A percentile compares a stretch with the other conserved stretches of the same genome.
Conservation (phyloP, 1,140 invertebrate genomes). For the Lepidurus packardi region DNA sequence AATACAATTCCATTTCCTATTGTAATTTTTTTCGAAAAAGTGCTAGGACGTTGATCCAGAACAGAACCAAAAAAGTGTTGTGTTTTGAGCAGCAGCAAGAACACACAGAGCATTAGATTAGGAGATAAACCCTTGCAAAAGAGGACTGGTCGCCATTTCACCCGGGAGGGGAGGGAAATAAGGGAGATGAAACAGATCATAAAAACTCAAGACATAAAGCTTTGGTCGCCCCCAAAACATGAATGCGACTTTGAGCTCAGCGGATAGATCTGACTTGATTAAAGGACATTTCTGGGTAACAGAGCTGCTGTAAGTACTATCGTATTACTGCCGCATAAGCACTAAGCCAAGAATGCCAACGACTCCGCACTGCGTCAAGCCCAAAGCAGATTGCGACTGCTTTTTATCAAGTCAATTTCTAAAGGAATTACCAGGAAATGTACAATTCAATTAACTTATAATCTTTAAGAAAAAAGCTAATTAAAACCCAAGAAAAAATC, state of each 20-base stretch:
- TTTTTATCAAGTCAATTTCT: not conserved
- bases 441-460: no score
- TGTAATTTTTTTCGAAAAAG: not conserved
- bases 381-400: not conserved
- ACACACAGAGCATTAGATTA: constrained; percentile 3
- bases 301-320: not conserved
- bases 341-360: not conserved
- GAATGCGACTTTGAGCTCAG: constrained; percentile 8
- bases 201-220: constrained; percentile 7
- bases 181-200: not conserved
- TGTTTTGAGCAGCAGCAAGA: not conserved
- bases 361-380: constrained; percentile 1
- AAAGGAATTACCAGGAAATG: no score
- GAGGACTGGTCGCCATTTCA: constrained; percentile 3
- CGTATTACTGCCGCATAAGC: not conserved
- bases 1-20: not conserved
- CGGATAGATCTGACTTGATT: constrained; percentile 2
- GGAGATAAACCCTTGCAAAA: not conserved
- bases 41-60: not conserved
- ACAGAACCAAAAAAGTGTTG: no score
- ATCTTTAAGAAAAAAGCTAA: no score
- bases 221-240: not conserved
- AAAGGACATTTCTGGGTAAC: not conserved
- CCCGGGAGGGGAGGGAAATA: not conserved
- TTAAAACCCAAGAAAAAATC: no score